Conservation (phyloP, 1,140 invertebrate species). For the Physella acuta region DNA sequence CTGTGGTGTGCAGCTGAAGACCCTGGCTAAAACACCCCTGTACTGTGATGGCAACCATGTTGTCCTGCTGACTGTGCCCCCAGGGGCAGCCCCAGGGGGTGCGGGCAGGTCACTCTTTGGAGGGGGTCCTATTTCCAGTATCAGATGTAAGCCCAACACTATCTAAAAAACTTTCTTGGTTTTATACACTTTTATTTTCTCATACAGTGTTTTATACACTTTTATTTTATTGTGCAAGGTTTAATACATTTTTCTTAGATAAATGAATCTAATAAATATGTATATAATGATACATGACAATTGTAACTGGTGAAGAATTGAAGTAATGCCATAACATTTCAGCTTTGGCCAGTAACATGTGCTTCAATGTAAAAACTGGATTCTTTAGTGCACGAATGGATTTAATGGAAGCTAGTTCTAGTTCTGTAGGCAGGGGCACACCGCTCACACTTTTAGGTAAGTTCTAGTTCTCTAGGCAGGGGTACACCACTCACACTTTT, state of each 20-base stretch:
- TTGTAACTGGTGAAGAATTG: no score
- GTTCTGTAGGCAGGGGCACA: constrained; percentile 50
- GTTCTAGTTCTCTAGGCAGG: constrained; percentile 49
- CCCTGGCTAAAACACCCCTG: constrained; percentile 49
- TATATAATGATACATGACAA: no score
- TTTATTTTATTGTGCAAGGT: no score
- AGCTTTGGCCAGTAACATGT: constrained; percentile 54
- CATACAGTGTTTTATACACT: no score
- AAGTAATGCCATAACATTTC: no score
- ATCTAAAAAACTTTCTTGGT: no score
- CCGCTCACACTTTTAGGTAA: constrained; percentile 46
- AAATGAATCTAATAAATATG: no score
- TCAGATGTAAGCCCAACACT: constrained; percentile 51
- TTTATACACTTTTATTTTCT: no score
- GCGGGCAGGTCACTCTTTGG: constrained; percentile 54
- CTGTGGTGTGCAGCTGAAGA: constrained; percentile 52
- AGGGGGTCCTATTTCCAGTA: constrained; percentile 42
- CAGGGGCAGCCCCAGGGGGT: constrained; percentile 39
- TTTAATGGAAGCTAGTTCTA: constrained; percentile 53
- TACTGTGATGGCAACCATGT: constrained; percentile 55
- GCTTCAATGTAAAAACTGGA: constrained; percentile 52
- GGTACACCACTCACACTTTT: constrained; percentile 45
- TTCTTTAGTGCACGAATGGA: constrained; percentile 48
- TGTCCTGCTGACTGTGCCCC: constrained; percentile 45
- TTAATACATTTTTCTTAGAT: no score